Base-by-base conservation (phyloP, 2,113 vertebrate genomes). In the Pao palembangensis region DNA sequence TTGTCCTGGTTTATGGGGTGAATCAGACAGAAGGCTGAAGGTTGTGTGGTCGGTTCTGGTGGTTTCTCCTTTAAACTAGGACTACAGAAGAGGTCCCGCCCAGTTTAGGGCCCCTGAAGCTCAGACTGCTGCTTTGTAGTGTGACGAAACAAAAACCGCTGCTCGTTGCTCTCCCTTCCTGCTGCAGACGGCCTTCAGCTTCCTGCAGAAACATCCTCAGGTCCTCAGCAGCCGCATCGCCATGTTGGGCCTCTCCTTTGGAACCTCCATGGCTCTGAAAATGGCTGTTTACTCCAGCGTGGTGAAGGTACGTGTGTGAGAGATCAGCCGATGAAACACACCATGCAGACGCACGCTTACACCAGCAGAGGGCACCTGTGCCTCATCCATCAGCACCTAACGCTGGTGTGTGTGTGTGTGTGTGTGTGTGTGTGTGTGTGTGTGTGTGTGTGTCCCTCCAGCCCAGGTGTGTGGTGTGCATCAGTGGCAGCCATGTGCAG, bases 151-250 rank as follows among this genome's bases (percentile, higher is more conserved):
- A 15, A 8, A 17, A 17, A 8, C 13, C 15, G 43, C 3, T 43
- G 42, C 42, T 43, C n/a, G 12, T 44, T 44, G 12, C 13, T 47
- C 14, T 6, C 2, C 2, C 44, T 25, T n/a, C 16, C 10, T 41
- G 5, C 7, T 75, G 17, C 65, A 88, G 84, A 41, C 1, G 1
- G 86, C 86, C 48, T 84, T 65, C 6, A 67, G 5, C 38, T 46
- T 80, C 52, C 65, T 88, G 76, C 60, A 69, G 63, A 51, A 80
- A 51, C 82, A 86, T 28, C 82, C 86, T 46, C 67, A 83, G 74
- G 43, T 88, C 47, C n/a, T 80, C 0, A 10, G 69, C 67, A 80
- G 75, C 63, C 81, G 76, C 51, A 81, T 86, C 13, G 86, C 48
- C 51, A 80, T 88, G 76, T 12, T 83, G 58, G 83, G 86, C 1